Percentiles rank a stretch among this genome's conserved stretches.
These are phyloP conservation scores for Luffia ferchaultella DNA, from an alignment of 2,888 invertebrate species.

Conservation along the genomic window DNA sequence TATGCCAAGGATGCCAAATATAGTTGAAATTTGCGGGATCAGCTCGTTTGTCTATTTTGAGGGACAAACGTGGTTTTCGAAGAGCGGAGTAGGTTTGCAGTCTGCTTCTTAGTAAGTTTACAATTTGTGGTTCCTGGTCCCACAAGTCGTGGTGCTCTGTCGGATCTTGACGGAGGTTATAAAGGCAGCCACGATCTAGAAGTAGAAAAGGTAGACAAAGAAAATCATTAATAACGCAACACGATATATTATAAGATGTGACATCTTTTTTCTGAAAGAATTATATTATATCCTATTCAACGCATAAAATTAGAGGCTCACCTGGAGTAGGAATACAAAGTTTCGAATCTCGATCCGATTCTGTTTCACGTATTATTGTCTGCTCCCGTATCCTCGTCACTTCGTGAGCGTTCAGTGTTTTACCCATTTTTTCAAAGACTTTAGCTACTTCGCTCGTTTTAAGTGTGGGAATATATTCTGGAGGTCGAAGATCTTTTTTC, in stretches of 20 bases:
- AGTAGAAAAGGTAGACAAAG: too few species aligned
- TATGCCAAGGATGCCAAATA: slow-evolving; percentile 76
- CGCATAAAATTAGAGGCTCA: slow-evolving; percentile 24
- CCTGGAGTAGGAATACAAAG: slow-evolving; percentile 42
- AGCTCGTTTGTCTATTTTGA: slow-evolving; percentile 58
- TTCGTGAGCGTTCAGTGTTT: slow-evolving; percentile 29
- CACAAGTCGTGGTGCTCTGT: slow-evolving; percentile 78
- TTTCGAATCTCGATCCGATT: slow-evolving; percentile 31
- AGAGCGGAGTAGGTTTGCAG: slow-evolving; percentile 46
- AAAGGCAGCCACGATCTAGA: slow-evolving; percentile 73
- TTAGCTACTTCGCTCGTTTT: slow-evolving; percentile 32
- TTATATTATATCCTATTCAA: too few species aligned
- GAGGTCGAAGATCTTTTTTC: slow-evolving; percentile 30
- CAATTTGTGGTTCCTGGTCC: slow-evolving; percentile 58
- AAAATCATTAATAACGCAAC: too few species aligned
- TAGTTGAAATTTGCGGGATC: slow-evolving; percentile 77
- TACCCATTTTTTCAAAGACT: slow-evolving; percentile 34
- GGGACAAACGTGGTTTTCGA: slow-evolving; percentile 51
- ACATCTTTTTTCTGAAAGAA: too few species aligned
- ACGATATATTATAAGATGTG: too few species aligned
- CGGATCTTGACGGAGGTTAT: slow-evolving; percentile 80
- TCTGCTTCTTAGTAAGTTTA: slow-evolving; percentile 36
- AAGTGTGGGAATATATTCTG: slow-evolving; percentile 37
- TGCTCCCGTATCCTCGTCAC: slow-evolving; percentile 31
- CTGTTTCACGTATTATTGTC: slow-evolving; percentile 35